Base-by-base conservation (phyloP, 2,888 invertebrate species). In the Xestia rhomboidea region DNA sequence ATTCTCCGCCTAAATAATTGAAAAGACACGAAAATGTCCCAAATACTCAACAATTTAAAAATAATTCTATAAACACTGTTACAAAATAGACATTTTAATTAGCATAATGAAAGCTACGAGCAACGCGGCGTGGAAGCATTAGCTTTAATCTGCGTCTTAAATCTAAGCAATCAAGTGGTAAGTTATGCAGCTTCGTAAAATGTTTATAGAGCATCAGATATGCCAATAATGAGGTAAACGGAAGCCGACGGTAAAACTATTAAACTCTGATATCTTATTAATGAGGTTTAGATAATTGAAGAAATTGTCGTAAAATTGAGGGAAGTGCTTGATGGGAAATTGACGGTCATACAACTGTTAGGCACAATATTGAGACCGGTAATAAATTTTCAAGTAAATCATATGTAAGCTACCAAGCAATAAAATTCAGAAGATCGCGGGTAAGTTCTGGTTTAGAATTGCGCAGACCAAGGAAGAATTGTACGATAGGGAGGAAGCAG, bases 131-230 rank as follows among this genome's bases (percentile, higher is more conserved):
- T 82, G 69, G 81, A 66, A 68, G 75, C 83, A 82, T 87, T 81
- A 88, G 75, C 66, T 68, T 69, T 85, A 89, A 87, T 89, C 87
- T 74, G 44, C 57, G 69, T 67, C 72, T 83, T 74, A 76, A 78
- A 88, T 88, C 88, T 80, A 70, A 83, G 82, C 81, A 85, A 86
- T 86, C 82, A 81, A 76, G 74, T 75, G 76, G 82, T 82, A 80
- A 87, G 81, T 85, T 89, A 86, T 85, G 77, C 86, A 75, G 71
- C 85, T 79, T 63, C 81, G 83, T 83, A 77, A 81, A 83, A 80
- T 87, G 82, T 81, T 88, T 87, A 86, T 86, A 81, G 89, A 82
- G 66, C 86, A 88, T 87, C 81, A 76, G 86, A 87, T 86, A 89
- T 71, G 78, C 76, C 79, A 79, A 87, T 87, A 87, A 87, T 79